Conservation (phyloP, 2,797 vertebrate species). For the Acomys russatus region DNA sequence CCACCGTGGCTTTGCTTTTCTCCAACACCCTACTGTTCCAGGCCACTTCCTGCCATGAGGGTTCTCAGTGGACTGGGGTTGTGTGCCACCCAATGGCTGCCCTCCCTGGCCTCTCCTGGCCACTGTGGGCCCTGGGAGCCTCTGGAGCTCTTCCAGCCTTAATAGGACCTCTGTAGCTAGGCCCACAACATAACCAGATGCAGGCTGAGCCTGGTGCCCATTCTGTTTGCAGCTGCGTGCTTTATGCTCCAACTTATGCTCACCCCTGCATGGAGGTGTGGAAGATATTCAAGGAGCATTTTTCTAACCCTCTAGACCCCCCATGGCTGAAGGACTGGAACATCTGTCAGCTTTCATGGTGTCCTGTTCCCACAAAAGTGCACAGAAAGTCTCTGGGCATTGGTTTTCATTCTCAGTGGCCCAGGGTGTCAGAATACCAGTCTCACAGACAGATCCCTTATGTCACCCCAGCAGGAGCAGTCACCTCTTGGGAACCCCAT, state of each 20-base stretch:
- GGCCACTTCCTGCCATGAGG: background rate
- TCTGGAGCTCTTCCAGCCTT: background rate
- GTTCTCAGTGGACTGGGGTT: background rate
- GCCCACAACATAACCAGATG: too few relatives aligned
- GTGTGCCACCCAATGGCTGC: background rate
- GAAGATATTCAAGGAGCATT: background rate
- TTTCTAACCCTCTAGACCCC: background rate
- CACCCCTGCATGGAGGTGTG: background rate
- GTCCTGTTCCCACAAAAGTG: background rate
- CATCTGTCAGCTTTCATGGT: background rate
- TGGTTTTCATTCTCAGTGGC: background rate
- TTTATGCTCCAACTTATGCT: background rate
- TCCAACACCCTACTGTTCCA: background rate
- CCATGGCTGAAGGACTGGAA: background rate
- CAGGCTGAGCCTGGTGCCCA: too few relatives aligned
- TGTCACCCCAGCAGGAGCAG: background rate
- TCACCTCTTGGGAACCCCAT: background rate
- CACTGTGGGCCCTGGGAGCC: background rate
- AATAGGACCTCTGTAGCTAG: background rate
- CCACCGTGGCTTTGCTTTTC: background rate
- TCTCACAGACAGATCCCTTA: background rate
- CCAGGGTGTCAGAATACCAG: background rate
- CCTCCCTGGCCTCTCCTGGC: background rate
- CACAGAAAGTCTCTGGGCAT: background rate
- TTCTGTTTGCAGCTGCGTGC: background rate